These are phyloP conservation scores for Parotocinclus haroldoi DNA, from an alignment of 2,797 vertebrate species.

Conservation along the genomic window DNA sequence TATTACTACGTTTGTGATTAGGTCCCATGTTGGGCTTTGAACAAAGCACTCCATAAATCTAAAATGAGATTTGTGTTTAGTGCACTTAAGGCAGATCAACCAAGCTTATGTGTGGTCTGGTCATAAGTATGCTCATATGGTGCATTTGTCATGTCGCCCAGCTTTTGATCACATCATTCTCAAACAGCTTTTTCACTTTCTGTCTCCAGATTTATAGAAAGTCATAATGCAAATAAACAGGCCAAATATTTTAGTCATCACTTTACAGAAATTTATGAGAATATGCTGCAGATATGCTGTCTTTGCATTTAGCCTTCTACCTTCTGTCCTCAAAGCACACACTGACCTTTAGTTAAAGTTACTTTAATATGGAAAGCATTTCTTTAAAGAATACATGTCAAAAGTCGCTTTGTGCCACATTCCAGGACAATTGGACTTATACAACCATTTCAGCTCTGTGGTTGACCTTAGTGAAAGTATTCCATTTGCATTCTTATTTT, in stretches of 20 bases:
- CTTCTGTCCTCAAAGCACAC: neutral
- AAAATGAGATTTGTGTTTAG: neutral
- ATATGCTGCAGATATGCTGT: neutral
- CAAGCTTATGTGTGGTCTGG: slow-evolving; percentile 16
- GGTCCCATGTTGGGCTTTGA: neutral
- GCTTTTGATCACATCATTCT: slow-evolving; percentile 2
- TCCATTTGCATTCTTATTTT: slow-evolving; percentile 32
- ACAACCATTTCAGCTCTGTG: slow-evolving; percentile 41
- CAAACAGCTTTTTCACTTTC: slow-evolving; percentile 3
- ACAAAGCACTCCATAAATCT: neutral
- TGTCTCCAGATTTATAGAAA: neutral
- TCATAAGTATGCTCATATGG: slow-evolving; percentile 4
- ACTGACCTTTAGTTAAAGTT: slow-evolving; percentile 8
- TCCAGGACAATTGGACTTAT: slow-evolving; percentile 31
- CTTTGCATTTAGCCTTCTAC: neutral
- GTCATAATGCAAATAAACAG: neutral
- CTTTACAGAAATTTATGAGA: too few relatives aligned
- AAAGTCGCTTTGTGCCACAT: slow-evolving; percentile 18
- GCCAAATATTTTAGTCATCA: neutral
- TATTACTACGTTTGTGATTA: too few relatives aligned
- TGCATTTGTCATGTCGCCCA: slow-evolving; percentile 7
- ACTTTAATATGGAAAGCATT: slow-evolving; percentile 22
- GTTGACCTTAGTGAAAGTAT: slow-evolving; percentile 51
- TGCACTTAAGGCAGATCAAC: slow-evolving; percentile 2
- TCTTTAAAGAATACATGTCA: slow-evolving; percentile 22